phyloP scores from a whole-genome alignment of 2,888 invertebrate species.

The Apotomis betuletana region DNA sequence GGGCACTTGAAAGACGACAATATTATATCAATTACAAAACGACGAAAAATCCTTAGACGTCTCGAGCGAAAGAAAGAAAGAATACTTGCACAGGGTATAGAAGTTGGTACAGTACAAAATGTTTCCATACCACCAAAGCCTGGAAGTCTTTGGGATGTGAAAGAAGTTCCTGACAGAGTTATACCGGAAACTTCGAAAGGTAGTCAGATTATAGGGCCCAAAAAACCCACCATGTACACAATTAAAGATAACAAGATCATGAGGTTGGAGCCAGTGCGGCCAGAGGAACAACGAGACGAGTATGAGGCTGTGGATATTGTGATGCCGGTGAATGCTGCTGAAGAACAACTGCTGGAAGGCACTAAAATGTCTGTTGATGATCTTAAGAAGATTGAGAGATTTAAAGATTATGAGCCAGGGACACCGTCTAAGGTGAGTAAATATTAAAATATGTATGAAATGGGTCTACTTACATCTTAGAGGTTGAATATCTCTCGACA shows the following conservation, averaged over 20 bases:
- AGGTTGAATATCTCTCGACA: too few relatives aligned
- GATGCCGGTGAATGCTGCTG: constrained; percentile 66
- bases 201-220: constrained; percentile 59
- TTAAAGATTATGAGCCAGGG: constrained; percentile 80
- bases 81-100: constrained; percentile 56
- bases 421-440: constrained; percentile 75
- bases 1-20: constrained; percentile 69
- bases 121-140: constrained; percentile 50
- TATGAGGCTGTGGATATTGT: constrained; percentile 69
- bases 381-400: constrained; percentile 80
- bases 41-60: constrained; percentile 75
- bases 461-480: too few relatives aligned
- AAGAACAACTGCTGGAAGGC: constrained; percentile 70
- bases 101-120: constrained; percentile 49
- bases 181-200: constrained; percentile 45
- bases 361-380: constrained; percentile 80
- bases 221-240: constrained; percentile 75
- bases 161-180: constrained; percentile 53
- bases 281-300: constrained; percentile 50
- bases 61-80: constrained; percentile 73
- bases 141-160: constrained; percentile 77
- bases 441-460: too few relatives aligned
- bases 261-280: constrained; percentile 62
- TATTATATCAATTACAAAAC: constrained; percentile 69
- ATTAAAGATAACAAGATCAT: constrained; percentile 79